These are phyloP conservation scores for Sylvietta virens DNA, from an alignment of 2,113 vertebrate genomes.

Conservation along the genomic window DNA sequence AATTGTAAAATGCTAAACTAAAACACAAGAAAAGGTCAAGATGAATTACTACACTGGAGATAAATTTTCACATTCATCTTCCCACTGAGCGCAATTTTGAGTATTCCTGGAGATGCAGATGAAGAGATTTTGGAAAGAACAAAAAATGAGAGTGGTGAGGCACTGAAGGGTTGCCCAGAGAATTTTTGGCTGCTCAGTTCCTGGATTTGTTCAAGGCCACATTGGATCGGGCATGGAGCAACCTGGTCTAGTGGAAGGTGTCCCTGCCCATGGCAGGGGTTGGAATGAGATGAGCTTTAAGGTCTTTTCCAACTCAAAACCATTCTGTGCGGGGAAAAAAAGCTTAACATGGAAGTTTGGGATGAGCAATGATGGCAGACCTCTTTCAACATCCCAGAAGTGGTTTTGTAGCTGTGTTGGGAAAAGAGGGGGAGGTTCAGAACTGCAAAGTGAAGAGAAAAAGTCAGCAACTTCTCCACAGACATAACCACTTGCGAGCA, in stretches of 20 bases:
- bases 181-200: neutral
- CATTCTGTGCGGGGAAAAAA: neutral
- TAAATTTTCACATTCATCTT: neutral
- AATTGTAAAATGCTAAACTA: neutral
- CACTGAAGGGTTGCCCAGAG: neutral
- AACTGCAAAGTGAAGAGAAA: neutral
- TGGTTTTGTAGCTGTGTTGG: neutral
- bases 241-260: rapidly evolving
- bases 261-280: neutral
- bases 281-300: neutral
- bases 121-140: neutral
- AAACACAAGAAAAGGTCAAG: neutral
- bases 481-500: neutral
- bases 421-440: neutral
- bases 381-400: neutral
- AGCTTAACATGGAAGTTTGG: neutral
- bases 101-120: neutral
- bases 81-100: rapidly evolving
- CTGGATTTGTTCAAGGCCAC: neutral
- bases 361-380: neutral
- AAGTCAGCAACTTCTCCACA: neutral
- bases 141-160: neutral
- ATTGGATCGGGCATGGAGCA: neutral
- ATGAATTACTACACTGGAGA: neutral
- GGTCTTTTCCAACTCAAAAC: neutral